Base-by-base conservation (phyloP, 2,888 invertebrate species). In the Apamea crenata region DNA sequence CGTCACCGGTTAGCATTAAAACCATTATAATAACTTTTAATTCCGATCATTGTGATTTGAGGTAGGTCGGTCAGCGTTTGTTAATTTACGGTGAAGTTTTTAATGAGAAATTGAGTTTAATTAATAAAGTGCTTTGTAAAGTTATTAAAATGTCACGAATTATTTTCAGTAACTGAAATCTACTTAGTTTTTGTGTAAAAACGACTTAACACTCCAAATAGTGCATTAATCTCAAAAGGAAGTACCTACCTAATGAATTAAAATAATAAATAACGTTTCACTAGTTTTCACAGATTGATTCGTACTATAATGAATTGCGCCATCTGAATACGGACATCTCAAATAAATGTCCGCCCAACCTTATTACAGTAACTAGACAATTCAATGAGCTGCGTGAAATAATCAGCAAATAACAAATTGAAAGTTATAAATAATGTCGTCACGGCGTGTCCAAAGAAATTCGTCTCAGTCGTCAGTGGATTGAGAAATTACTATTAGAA, bases 401-500 rank as follows among this genome's bases (percentile, higher is more conserved):
- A 85, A 91, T 90, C 82, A 80, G 80, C 87, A 87, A 89, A 90
- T 91, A 91, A 91, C 90, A 91, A 92, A 92, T 92, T 91, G 89
- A 89, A 90, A 87, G 89, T 90, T 91, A 91, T 93, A 93, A 93
- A 93, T 91, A 92, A 91, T 85, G 86, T 89, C 90, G 91, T 91
- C 93, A 93, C 87, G 82, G 90, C 92, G 89, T 91, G 91, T 92
- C 94, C 88, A 91, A 94, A 93, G 90, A 90, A 92, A 95, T 96
- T 93, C 89, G 93, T 93, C 93, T 91, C 92, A 92, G 94, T 92
- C 93, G 85, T 90, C 87, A 89, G 83, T 86, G 88, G 91, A 93
- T 95, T 94, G 94, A 94, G 95, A 94, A 94, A 95, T 95, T 92
- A 94, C 92, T 92, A 95, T 94, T 91, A 93, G 90, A 92, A 92